Base-by-base conservation (phyloP, 2,888 invertebrate genomes). In the Coenonympha arcania region DNA sequence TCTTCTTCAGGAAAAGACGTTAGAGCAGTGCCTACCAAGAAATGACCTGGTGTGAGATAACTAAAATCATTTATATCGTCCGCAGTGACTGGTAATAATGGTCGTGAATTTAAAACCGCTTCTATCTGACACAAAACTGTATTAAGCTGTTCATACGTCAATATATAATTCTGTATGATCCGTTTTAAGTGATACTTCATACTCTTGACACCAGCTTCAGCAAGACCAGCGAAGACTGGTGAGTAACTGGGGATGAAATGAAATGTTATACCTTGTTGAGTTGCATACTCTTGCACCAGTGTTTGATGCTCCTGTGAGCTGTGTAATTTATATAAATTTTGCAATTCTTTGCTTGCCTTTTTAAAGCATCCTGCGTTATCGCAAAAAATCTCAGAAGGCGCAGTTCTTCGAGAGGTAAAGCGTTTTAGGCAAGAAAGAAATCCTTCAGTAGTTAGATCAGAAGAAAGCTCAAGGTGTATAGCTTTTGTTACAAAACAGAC, bases 101-200 rank as follows among this genome's bases (percentile, higher is more conserved):
- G 57, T 6, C 57, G 20, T 6, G 55, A 55, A 15, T 57, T 57
- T 16, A 57, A 28, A 9, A 55, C 31, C 1, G 45, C 54, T 24
- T 58, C 58, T 20, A 56, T 55, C 42, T 58, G 46, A 34, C n/a
- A n/a, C 11, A 58, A 22, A 2, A 58, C 41, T 2, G 58, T 56
- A 16, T 33, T 30, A 1, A 55, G 15, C 18, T 55, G 47, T 47
- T 56, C 56, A 42, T 48, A 58, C 0, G 53, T 50, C 6, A 54
- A 24, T 11, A 28, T 1, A 16, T 2, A 8, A 0, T 26, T 6
- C 2, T 11, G n/a, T 9, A 41, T 24, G 22, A 41, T 28, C 3
- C 40, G 6, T 15, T 24, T 26, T 15, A 41, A 26, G 18, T 26
- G 15, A 13, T 13, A 24, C 15, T 39, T 39, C 11, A 24, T 24